These are phyloP conservation scores for Cassiopea xamachana DNA, from an alignment of 30 jellyfish, hydroid and myxozoan genomes.

Conservation along the genomic window DNA sequence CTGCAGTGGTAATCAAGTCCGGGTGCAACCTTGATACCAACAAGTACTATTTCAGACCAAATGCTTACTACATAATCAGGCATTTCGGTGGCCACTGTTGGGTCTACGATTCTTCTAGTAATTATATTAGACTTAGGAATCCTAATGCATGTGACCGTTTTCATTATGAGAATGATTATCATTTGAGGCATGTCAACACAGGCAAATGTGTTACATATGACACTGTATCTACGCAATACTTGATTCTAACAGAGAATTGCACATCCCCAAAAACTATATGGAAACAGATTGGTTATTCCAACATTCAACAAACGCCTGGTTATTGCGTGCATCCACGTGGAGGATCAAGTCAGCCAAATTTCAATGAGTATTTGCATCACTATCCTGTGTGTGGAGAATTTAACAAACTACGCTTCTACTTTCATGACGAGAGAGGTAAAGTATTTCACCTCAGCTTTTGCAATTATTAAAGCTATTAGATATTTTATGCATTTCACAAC, in stretches of 20 bases:
- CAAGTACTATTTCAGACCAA: constrained; percentile 35
- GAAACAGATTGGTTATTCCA: neutral
- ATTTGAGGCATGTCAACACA: constrained; percentile 33
- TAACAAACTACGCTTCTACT: constrained; percentile 13
- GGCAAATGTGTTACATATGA: constrained; percentile 39
- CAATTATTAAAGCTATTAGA: no score
- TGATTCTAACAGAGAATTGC: constrained; percentile 46
- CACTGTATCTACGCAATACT: neutral
- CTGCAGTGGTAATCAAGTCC: constrained; percentile 8
- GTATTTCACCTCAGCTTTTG: neutral
- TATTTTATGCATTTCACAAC: no score
- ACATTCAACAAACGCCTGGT: neutral
- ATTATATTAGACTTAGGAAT: neutral
- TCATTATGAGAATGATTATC: constrained; percentile 3
- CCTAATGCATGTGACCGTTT: constrained; percentile 45
- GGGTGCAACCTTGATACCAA: neutral
- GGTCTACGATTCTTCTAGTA: constrained; percentile 1
- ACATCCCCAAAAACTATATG: constrained; percentile 14
- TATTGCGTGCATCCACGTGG: constrained; percentile 21
- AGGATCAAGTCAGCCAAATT: neutral
- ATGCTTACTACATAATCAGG: constrained; percentile 45
- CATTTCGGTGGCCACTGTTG: constrained; percentile 39
- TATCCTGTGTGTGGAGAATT: neutral
- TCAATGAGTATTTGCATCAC: neutral
- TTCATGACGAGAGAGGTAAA: constrained; percentile 46